A percentile compares a stretch with the other conserved stretches of the same genome.
Conservation (phyloP, 2,888 invertebrate genomes). For the Tenodera sinensis region DNA sequence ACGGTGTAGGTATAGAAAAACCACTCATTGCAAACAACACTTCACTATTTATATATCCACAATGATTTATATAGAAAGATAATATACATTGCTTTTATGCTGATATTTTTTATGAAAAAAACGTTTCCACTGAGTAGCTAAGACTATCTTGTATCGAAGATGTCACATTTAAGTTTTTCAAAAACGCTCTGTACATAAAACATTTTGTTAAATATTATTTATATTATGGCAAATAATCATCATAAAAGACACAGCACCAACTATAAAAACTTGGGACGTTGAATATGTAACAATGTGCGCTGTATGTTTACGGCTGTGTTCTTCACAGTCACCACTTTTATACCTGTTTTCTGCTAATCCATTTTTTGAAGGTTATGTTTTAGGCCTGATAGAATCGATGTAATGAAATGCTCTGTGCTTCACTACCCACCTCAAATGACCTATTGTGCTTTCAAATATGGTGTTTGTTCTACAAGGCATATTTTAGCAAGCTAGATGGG, state of each 20-base stretch:
- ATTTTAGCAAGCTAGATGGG: background rate
- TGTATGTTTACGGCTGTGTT: constrained; percentile 1
- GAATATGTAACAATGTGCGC: constrained; percentile 23
- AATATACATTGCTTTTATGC: background rate
- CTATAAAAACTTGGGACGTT: constrained; percentile 25
- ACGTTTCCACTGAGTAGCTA: constrained; percentile 3
- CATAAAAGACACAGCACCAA: constrained; percentile 26
- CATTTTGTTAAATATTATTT: constrained; percentile 11
- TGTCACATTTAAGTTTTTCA: constrained; percentile 12
- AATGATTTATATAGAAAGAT: constrained; percentile 17
- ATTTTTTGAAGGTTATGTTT: background rate
- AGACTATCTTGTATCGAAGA: background rate
- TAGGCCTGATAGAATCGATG: constrained; percentile 25
- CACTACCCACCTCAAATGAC: background rate
- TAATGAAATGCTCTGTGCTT: background rate
- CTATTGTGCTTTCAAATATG: background rate
- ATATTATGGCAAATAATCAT: constrained; percentile 25
- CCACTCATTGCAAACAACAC: background rate
- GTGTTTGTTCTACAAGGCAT: background rate
- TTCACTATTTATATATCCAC: constrained; percentile 15
- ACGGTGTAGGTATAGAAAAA: background rate
- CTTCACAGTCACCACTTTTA: background rate
- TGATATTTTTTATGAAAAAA: constrained; percentile 11
- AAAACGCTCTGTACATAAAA: constrained; percentile 17
- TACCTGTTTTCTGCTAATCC: background rate